Percentiles rank a stretch among this genome's conserved stretches.
Evolutionary conservation across 1,140 invertebrate species (phyloP).

Genomic region (Batillaria attramentaria): DNA sequence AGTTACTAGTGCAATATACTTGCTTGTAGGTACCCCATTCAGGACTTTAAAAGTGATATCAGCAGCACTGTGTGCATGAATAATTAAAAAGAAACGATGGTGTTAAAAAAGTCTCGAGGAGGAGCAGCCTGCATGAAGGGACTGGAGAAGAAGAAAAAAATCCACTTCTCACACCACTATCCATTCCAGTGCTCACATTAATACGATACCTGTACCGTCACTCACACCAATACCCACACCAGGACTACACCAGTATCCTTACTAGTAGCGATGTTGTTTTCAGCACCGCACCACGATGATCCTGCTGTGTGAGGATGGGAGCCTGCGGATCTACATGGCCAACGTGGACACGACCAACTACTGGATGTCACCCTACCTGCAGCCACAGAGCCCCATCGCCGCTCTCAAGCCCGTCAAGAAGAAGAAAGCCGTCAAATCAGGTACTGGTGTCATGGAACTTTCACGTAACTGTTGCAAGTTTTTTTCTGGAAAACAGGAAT

Average conservation of each 20-base stretch:
- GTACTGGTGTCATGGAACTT: no score
- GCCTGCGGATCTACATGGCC: conserved; percentile 85
- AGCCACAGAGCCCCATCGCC: conserved; percentile 66
- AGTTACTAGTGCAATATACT: background rate
- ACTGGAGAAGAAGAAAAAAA: no score
- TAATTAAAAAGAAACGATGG: no score
- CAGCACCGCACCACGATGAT: conserved; percentile 92
- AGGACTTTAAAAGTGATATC: no score
- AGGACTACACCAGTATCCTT: no score
- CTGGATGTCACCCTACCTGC: conserved; percentile 73
- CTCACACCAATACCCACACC: conserved; percentile 6
- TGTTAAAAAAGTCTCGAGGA: no score
- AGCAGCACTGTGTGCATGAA: no score
- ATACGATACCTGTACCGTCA: background rate
- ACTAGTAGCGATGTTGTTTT: background rate
- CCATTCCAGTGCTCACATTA: no score
- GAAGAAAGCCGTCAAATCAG: conserved; percentile 69
- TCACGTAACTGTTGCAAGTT: no score
- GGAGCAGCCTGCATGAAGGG: no score
- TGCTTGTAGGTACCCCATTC: background rate
- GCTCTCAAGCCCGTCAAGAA: conserved; percentile 70
- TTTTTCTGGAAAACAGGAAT: no score
- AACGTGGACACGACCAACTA: conserved; percentile 74
- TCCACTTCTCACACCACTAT: no score
- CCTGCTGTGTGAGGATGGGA: conserved; percentile 95